These are phyloP conservation scores for Oncorhynchus masou DNA, from an alignment of 2,113 vertebrate genomes.

Conservation along the genomic window DNA sequence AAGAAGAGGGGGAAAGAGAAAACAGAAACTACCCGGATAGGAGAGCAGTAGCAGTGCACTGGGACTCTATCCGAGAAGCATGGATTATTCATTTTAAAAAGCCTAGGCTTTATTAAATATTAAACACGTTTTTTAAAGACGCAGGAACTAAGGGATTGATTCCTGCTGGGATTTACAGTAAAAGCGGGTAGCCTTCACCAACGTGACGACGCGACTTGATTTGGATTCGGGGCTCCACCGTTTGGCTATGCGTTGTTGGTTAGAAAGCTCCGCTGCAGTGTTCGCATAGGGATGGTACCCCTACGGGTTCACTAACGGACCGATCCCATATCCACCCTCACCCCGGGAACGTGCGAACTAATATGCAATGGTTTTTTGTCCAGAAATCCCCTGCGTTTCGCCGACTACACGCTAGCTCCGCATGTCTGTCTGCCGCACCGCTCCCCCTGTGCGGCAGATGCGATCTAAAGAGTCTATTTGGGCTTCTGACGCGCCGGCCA, in stretches of 20 bases:
- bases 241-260: conserved; percentile 75
- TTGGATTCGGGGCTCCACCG: conserved; percentile 49
- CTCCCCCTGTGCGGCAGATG: conserved; percentile 71
- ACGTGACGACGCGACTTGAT: conserved; percentile 68
- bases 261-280: conserved; percentile 85
- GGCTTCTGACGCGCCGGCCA: conserved; percentile 72
- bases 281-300: conserved; percentile 65
- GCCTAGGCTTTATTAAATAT: conserved; percentile 60
- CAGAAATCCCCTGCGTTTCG: conserved; percentile 83
- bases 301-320: conserved; percentile 63
- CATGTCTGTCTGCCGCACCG: conserved; percentile 65
- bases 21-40: conserved; percentile 17
- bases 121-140: conserved; percentile 51
- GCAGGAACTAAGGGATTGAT: conserved; percentile 18
- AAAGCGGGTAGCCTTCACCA: conserved; percentile 56
- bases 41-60: conserved; percentile 19
- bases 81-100: conserved; percentile 64
- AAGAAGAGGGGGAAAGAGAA: conserved; percentile 21
- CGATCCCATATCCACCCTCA: conserved; percentile 77
- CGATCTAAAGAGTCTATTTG: conserved; percentile 71
- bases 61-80: conserved; percentile 36
- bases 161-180: conserved; percentile 46
- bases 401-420: conserved; percentile 84
- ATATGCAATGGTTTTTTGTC: conserved; percentile 91
- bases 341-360: conserved; percentile 79